Conservation (phyloP, 2,797 vertebrate genomes). For the Pempheris klunzingeri region DNA sequence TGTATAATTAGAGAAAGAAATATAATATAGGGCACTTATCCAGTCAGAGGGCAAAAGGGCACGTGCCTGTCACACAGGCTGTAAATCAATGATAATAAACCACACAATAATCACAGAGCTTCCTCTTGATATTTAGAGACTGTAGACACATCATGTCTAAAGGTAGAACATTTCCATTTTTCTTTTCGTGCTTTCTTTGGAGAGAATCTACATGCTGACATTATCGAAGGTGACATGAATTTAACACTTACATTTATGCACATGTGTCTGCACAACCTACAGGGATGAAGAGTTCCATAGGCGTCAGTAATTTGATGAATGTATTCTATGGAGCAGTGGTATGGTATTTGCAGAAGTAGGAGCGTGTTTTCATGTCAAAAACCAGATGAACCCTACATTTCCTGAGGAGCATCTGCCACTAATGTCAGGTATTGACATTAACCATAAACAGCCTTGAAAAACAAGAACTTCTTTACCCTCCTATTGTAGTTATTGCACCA, state of each 20-base stretch:
- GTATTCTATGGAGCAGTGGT: neutral
- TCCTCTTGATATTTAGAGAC: neutral
- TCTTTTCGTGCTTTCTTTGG: neutral
- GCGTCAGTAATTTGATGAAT: neutral
- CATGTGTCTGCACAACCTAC: neutral
- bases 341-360: neutral
- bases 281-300: neutral
- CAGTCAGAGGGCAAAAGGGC: too few species aligned
- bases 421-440: neutral
- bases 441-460: slow-evolving; percentile 17
- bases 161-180: neutral
- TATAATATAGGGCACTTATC: too few species aligned
- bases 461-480: neutral
- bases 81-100: too few species aligned
- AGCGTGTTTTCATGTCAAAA: neutral
- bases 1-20: too few species aligned
- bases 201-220: slow-evolving; percentile 1
- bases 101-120: neutral
- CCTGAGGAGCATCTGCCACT: neutral
- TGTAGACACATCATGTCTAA: neutral
- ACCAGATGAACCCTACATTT: slow-evolving; percentile 3
- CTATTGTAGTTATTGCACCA: neutral
- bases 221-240: slow-evolving; percentile 4
- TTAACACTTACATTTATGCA: neutral
- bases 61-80: too few species aligned